Evolutionary conservation across 1,140 invertebrate species (phyloP).

Genomic region (Microplitis demolitor): DNA sequence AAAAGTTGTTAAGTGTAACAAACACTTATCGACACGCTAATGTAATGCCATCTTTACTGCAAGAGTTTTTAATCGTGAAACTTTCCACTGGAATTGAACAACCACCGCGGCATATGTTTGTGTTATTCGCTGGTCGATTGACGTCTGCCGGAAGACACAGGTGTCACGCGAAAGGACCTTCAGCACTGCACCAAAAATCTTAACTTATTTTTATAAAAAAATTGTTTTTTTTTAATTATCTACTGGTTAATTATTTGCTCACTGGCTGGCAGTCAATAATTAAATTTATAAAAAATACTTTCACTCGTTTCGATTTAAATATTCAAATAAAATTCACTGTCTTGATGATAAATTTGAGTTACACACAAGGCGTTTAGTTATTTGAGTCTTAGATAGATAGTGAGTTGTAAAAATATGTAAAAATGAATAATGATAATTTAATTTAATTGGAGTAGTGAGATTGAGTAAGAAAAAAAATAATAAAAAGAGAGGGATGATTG

Average conservation of each 20-base stretch:
- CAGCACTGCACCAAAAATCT: background rate
- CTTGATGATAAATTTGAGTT: too few relatives aligned
- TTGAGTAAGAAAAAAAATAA: too few relatives aligned
- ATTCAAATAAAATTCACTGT: too few relatives aligned
- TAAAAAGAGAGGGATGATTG: too few relatives aligned
- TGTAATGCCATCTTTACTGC: slow-evolving; percentile 10
- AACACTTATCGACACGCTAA: slow-evolving; percentile 9
- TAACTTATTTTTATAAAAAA: background rate
- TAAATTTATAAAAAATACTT: background rate
- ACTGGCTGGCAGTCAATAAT: background rate
- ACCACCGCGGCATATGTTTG: slow-evolving; percentile 4
- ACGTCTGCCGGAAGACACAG: background rate
- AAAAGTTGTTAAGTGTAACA: background rate
- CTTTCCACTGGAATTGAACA: slow-evolving; percentile 10
- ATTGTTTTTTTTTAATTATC: background rate
- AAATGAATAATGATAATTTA: too few relatives aligned
- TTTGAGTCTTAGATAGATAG: background rate
- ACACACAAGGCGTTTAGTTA: too few relatives aligned
- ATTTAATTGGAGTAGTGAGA: too few relatives aligned
- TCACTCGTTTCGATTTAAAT: background rate
- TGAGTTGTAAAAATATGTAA: background rate
- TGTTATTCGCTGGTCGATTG: background rate
- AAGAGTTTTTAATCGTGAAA: background rate
- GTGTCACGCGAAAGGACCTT: slow-evolving; percentile 1
- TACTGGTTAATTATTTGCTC: background rate